Evolutionary conservation across 2,888 invertebrate species (phyloP), one percentile per base, ranked within the genome.

Genomic region (Metopia argyrocephala): DNA sequence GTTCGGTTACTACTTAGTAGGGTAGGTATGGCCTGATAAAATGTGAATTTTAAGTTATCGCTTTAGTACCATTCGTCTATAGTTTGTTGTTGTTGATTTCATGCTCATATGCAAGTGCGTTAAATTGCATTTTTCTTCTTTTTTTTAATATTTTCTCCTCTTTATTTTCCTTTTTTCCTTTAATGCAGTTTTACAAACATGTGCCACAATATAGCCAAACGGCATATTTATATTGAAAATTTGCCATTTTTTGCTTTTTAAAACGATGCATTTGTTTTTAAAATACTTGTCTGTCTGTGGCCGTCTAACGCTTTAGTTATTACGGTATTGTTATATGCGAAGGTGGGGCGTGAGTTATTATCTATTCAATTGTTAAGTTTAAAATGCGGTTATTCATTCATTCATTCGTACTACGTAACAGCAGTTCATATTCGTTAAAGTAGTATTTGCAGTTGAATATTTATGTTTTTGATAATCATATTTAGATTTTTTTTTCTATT

Each of bases 341-440:
- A 84, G 88, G 87, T 87, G 89, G 88, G 87, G 88, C 88, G 87
- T 88, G 87, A 88, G 86, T 89, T 88, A 88, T 89, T 89, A 88
- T 88, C 88, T 88, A 88, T 89, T 88, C 88, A 87, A 88, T 89
- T 88, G 88, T 86, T 86, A 85, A 85, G 85, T 80, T 81, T 75
- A 75, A 78, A 81, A 61, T 78, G 81, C 78, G 78, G 78, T 78
- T 81, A 76, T 74, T 79, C 79, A 76, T 48, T 71, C 68, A 62
- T 68, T 56, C 70, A 56, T 52, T 38, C 38, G 0, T 15, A 12
- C 38, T 15, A 38, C 15, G 15, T 38, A 12, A 15, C 15, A 38
- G 3, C 38, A 38, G 38, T 48, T 46, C 50, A 38, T 54, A 45
- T 28, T 45, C 23, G 20, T 70, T 45, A 52, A 56, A 31, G 62